A percentile compares a stretch with the other conserved stretches of the same genome.
Conservation (phyloP, 2,797 vertebrate genomes). For the Balearica regulorum region DNA sequence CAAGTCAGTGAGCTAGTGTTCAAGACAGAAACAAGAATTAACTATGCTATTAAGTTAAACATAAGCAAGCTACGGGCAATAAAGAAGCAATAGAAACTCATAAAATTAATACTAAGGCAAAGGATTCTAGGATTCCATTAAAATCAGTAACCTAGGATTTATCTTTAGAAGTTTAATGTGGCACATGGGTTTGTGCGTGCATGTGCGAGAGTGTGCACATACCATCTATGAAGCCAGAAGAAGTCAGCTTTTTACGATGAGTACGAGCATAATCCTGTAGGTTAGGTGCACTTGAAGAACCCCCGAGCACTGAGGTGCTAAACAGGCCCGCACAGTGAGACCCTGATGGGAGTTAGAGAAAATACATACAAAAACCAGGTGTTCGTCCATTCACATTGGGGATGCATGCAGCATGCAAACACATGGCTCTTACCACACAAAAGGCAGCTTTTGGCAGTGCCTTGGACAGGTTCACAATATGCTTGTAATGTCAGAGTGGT, state of each 20-base stretch:
- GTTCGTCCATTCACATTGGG: constrained; percentile 82
- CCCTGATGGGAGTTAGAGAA: constrained; percentile 93
- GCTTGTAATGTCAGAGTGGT: constrained; percentile 75
- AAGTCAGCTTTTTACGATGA: constrained; percentile 94
- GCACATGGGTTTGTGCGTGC: constrained; percentile 69
- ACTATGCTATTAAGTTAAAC: constrained; percentile 12
- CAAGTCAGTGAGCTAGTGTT: neutral
- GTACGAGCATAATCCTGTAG: constrained; percentile 94
- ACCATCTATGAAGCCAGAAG: constrained; percentile 93
- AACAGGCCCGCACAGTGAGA: constrained; percentile 93
- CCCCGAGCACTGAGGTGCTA: constrained; percentile 91
- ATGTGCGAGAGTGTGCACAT: constrained; percentile 87
- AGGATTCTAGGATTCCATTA: constrained; percentile 65
- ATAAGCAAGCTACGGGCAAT: neutral
- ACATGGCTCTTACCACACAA: constrained; percentile 83
- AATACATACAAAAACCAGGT: constrained; percentile 89
- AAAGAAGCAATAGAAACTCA: neutral
- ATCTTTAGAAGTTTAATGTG: constrained; percentile 41
- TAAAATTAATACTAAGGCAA: constrained; percentile 45
- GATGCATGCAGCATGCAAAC: constrained; percentile 86
- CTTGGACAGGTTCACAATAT: constrained; percentile 77
- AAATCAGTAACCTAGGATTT: constrained; percentile 15
- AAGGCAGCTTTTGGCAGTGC: constrained; percentile 76
- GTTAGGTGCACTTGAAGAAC: constrained; percentile 93
- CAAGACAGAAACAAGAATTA: constrained; percentile 17